A percentile compares a stretch with the other conserved stretches of the same genome.
phyloP scores from a whole-genome alignment of 2,888 invertebrate species.

The Lottia gigantea region DNA sequence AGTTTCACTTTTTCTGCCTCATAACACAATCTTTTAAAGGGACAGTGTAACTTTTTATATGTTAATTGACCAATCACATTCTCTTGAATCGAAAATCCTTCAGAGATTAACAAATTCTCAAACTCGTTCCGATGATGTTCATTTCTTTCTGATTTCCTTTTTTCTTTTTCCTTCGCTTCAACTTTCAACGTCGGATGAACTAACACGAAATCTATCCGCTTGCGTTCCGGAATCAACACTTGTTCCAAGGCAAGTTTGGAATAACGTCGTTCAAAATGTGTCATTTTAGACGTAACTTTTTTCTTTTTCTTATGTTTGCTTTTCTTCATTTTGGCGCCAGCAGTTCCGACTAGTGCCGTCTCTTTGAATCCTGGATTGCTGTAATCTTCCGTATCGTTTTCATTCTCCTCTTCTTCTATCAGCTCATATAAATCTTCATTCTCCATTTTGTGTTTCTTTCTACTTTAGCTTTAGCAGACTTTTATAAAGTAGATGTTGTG shows the following conservation, averaged over 20 bases:
- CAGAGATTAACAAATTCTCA: slow-evolving; percentile 43
- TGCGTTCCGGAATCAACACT: slow-evolving; percentile 43
- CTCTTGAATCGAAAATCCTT: slow-evolving; percentile 57
- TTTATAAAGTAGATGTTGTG: too few species aligned
- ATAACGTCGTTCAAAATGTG: slow-evolving; percentile 46
- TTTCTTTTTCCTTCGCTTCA: slow-evolving; percentile 30
- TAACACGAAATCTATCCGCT: slow-evolving; percentile 64
- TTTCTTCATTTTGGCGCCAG: background rate
- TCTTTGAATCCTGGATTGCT: background rate
- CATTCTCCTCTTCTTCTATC: background rate
- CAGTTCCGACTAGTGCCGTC: background rate
- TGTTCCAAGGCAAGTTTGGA: slow-evolving; percentile 41
- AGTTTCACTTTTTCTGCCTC: slow-evolving; percentile 65
- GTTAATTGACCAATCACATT: slow-evolving; percentile 40
- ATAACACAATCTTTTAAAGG: slow-evolving; percentile 61
- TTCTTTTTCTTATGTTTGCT: slow-evolving; percentile 20
- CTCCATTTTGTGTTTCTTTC: background rate
- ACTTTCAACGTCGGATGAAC: slow-evolving; percentile 37
- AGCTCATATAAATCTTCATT: background rate
- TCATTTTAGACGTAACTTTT: slow-evolving; percentile 25
- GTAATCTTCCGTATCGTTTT: background rate
- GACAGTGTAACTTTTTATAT: slow-evolving; percentile 58
- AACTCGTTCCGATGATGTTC: slow-evolving; percentile 43
- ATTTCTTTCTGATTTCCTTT: slow-evolving; percentile 25
- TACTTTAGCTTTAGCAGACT: too few species aligned